Conservation (phyloP, 2,113 vertebrate genomes). For the Mormyrus iriodes region DNA sequence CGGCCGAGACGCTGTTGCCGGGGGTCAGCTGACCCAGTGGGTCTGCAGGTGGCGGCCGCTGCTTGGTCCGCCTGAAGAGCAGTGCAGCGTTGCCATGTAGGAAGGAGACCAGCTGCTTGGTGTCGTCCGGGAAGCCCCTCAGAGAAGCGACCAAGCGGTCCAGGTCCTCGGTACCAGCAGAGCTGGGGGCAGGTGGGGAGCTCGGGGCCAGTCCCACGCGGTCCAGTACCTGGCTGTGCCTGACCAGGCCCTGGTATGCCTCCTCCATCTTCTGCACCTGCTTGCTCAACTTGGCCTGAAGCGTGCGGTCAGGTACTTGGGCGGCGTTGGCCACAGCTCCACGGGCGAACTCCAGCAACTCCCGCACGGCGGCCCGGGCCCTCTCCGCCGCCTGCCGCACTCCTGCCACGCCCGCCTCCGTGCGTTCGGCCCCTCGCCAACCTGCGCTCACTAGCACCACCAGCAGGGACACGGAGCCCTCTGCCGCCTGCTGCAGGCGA, state of each 20-base stretch:
- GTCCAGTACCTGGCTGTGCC: slow-evolving; percentile 77
- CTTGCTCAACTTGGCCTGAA: slow-evolving; percentile 81
- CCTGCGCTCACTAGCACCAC: slow-evolving; percentile 80
- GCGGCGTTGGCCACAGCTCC: slow-evolving; percentile 75
- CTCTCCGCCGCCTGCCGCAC: slow-evolving; percentile 69
- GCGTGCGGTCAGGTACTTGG: slow-evolving; percentile 82
- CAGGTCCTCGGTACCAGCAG: slow-evolving; percentile 66
- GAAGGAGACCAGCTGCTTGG: slow-evolving; percentile 93
- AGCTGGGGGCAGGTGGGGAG: slow-evolving; percentile 46
- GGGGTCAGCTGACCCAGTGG: slow-evolving; percentile 34
- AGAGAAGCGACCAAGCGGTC: slow-evolving; percentile 86
- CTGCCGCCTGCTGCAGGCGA: slow-evolving; percentile 74
- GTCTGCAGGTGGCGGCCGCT: slow-evolving; percentile 43
- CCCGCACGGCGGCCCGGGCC: slow-evolving; percentile 66
- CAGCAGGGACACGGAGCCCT: slow-evolving; percentile 76
- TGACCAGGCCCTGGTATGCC: slow-evolving; percentile 79
- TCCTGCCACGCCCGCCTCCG: slow-evolving; percentile 67
- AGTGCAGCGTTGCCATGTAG: slow-evolving; percentile 89
- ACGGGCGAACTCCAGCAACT: slow-evolving; percentile 86
- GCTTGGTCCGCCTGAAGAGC: slow-evolving; percentile 83
- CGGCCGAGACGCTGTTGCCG: slow-evolving; percentile 54
- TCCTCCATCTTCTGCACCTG: slow-evolving; percentile 97
- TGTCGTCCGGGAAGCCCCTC: slow-evolving; percentile 81
- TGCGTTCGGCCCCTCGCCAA: slow-evolving; percentile 73
- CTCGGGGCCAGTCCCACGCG: slow-evolving; percentile 67